These are phyloP conservation scores for Acanthosepion pharaonis DNA, from an alignment of 2,888 invertebrate species.

Conservation along the genomic window DNA sequence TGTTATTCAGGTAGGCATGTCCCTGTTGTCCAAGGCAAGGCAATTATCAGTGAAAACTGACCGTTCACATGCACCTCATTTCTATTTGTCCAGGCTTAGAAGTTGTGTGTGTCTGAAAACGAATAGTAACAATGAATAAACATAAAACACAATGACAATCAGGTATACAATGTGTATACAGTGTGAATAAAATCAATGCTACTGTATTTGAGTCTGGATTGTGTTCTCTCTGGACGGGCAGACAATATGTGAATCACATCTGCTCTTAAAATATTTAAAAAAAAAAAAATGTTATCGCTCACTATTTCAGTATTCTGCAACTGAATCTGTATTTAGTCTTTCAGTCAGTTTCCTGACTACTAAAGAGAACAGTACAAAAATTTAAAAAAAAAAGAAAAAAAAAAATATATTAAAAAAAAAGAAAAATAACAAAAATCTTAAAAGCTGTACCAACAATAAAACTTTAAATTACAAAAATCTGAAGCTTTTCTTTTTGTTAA, in stretches of 20 bases:
- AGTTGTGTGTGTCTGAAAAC: background rate
- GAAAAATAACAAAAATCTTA: background rate
- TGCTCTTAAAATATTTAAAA: background rate
- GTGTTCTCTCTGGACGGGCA: background rate
- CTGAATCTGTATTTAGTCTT: background rate
- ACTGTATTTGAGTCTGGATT: background rate
- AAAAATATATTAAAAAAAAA: background rate
- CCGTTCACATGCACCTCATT: background rate
- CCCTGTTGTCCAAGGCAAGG: too few species aligned
- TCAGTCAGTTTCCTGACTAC: background rate
- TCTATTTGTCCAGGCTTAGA: conserved; percentile 4
- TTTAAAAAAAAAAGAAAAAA: background rate
- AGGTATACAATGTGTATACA: background rate
- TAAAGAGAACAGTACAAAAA: background rate
- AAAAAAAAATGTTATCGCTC: background rate
- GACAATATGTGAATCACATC: background rate
- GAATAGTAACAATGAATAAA: background rate
- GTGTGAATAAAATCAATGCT: background rate
- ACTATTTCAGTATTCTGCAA: conserved; percentile 21
- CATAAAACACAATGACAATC: background rate
- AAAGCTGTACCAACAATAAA: conserved; percentile 8
- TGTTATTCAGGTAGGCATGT: too few species aligned
- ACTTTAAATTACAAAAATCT: background rate
- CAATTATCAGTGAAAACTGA: too few species aligned
- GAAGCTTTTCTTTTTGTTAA: background rate